Base-by-base conservation (phyloP, 2,888 invertebrate genomes). In the Rotaria socialis region DNA sequence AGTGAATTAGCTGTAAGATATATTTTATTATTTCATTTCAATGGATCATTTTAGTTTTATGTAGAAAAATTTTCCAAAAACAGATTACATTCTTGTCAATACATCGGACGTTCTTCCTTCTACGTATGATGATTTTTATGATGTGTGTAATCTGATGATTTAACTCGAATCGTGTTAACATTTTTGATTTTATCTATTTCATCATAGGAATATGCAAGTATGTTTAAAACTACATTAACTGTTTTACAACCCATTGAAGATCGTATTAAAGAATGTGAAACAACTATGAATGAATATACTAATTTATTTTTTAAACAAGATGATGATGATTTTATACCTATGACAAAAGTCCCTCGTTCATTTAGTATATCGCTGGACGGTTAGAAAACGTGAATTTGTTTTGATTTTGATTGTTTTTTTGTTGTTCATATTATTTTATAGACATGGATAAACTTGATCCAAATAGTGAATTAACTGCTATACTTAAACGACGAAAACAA, bases 401-500 rank as follows among this genome's bases (percentile, higher is more conserved):
- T 7, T 80, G 7, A 1, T 22, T 47, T 14, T 16, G 2, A 47
- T 10, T 80, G 24, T 16, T 52, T 3, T 52, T 3, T 16, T 0
- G 11, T 52, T 52, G 3, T 52, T 14, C 11, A 47, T 11, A n/a
- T 47, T 47, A 22, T 24, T 47, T 80, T 24, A 24, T 47, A 80
- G 80, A 80, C 10, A 14, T 80, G 16, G n/a, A 47, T 43, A 43
- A 80, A 24, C 24, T 80, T 14, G 80, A 80, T 47, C 43, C 47
- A 24, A 47, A 16, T 47, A 80, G 47, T 80, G 80, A 80, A 80
- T 47, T 80, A 80, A 35, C 7, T 47, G 47, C 35, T 11, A 47
- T 80, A 47, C n/a, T 80, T 47, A 80, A 80, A 80, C 80, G 80
- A 47, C 80, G 80, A 80, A 43, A 47, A n/a, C 80, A 47, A 47